phyloP scores from a whole-genome alignment of 2,113 vertebrate species.

The Apus apus region DNA sequence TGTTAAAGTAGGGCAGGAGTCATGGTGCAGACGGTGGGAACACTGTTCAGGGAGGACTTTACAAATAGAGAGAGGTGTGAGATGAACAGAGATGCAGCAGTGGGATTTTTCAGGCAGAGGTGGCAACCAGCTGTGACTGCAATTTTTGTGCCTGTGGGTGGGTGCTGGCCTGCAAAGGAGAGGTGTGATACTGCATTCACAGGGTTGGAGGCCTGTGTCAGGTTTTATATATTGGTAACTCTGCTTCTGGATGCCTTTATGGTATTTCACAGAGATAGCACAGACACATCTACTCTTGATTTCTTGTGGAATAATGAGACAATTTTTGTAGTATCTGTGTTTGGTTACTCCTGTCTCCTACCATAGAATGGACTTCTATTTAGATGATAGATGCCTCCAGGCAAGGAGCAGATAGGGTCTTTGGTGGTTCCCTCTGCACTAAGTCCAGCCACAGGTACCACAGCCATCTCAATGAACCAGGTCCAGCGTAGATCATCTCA shows the following conservation, averaged over 20 bases:
- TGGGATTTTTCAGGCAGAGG: not conserved
- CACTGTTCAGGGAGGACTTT: not conserved
- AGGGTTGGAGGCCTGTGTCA: not conserved
- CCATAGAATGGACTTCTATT: not conserved
- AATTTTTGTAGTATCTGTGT: not conserved
- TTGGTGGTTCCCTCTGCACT: rapidly evolving
- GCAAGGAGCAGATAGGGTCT: rapidly evolving
- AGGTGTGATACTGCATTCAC: rapidly evolving
- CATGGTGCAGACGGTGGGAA: not conserved
- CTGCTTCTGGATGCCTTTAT: not conserved
- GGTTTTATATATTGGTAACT: not conserved
- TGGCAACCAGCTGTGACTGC: not conserved
- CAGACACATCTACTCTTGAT: not conserved
- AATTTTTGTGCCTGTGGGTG: rapidly evolving
- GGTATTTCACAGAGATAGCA: not conserved
- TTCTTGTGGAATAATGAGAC: not conserved
- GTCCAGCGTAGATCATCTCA: rapidly evolving
- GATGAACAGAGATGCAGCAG: not conserved
- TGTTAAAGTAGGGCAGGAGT: not conserved
- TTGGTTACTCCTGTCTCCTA: not conserved
- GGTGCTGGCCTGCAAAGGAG: rapidly evolving
- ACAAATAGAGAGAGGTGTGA: not conserved
- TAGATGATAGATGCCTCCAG: not conserved
- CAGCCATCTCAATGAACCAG: not conserved
- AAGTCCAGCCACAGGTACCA: not conserved